These are phyloP conservation scores for Pseudopipra pipra DNA, from an alignment of 2,113 vertebrate genomes.

Conservation along the genomic window DNA sequence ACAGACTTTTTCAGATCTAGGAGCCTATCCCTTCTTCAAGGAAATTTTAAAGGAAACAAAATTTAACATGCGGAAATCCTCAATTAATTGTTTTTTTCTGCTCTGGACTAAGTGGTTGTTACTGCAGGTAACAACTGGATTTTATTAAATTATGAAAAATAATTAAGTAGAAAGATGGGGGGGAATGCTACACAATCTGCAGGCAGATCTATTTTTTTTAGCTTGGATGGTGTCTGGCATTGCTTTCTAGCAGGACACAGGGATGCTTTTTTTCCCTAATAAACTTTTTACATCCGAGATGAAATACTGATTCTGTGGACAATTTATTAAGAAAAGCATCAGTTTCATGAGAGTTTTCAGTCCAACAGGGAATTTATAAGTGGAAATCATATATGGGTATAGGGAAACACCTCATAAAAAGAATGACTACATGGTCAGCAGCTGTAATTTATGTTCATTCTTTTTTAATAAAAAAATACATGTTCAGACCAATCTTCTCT, in stretches of 20 bases:
- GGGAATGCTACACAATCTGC: neutral
- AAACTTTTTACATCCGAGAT: neutral
- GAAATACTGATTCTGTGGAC: neutral
- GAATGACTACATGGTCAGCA: conserved; percentile 18
- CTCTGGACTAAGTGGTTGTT: neutral
- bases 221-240: neutral
- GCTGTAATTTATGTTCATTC: conserved; percentile 43
- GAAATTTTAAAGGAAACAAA: neutral
- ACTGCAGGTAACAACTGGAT: neutral
- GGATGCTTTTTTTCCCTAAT: conserved; percentile 3
- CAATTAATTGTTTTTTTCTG: neutral
- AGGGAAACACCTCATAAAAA: conserved; percentile 59
- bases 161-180: neutral
- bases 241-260: neutral
- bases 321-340: conserved; percentile 30
- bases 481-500: neutral
- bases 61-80: neutral
- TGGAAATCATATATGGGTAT: conserved; percentile 33
- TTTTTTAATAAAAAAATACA: conserved; percentile 22
- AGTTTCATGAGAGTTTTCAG: conserved; percentile 8
- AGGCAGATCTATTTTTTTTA: neutral
- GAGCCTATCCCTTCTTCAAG: neutral
- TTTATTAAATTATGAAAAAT: conserved; percentile 36
- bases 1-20: neutral
- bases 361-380: conserved; percentile 36